Evolutionary conservation across 2,888 invertebrate genomes (phyloP), one percentile per base, ranked within the genome.

Genomic region (Serripes groenlandicus): DNA sequence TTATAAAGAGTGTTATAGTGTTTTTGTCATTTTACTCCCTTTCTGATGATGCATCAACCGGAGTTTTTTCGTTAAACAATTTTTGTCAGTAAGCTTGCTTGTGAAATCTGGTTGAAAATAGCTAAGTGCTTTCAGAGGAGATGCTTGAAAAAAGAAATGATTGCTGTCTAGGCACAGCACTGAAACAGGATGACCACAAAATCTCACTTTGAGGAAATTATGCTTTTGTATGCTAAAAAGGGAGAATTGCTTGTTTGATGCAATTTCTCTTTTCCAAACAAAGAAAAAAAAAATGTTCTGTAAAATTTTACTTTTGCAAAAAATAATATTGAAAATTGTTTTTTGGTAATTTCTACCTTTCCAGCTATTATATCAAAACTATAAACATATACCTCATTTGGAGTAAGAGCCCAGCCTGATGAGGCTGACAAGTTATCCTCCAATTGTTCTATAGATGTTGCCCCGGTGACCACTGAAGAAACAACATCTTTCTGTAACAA

Each of bases 391-490:
- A 90, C 91, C 88, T 92, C 88, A 18, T 87, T 85, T 1, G 42
- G 42, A 5, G 90, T 79, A 21, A 92, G 79, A 23, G 71, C 56
- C 91, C 91, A 92, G 18, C 89, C 90, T 28, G 70, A 78, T 42
- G 84, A 83, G 21, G 91, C 91, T 3, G 81, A 87, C 81, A 91
- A 81, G 81, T 91, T 91, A 81, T 90, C 90, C 34, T 88, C 87
- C 56, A 92, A 78, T 78, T 92, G 92, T 21, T 68, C 23, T 54
- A 91, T 26, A 15, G 86, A 89, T 58, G 84, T 86, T 32, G 87
- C 90, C 9, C 92, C 92, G n/a, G 91, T 87, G 62, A 92, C 86
- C 2, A 92, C 89, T 0, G 91, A 89, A 7, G 90, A 70, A 52
- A 91, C 91, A 5, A 85, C 68, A 9, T 83, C 78, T 66, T 86